These are phyloP conservation scores for Tanypteryx hageni DNA, from an alignment of 2,888 invertebrate genomes.

Conservation along the genomic window DNA sequence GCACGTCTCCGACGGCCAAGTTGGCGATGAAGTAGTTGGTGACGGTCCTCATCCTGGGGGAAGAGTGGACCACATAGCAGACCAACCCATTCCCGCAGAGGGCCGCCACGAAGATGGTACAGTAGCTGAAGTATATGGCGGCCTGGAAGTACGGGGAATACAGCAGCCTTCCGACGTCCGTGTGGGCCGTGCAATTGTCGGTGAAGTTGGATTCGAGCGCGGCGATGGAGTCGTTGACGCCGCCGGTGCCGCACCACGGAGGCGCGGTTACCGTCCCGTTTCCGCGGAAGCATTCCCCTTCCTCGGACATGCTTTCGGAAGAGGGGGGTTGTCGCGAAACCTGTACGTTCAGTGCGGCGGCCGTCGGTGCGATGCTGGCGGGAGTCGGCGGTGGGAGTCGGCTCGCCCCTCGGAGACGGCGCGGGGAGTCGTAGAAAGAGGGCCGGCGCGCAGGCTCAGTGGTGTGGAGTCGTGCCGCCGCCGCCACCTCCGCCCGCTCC, in stretches of 20 bases:
- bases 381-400: background rate
- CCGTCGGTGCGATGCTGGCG: background rate
- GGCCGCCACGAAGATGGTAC: slow-evolving; percentile 59
- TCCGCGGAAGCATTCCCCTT: background rate
- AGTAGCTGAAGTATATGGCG: slow-evolving; percentile 51
- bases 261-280: background rate
- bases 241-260: background rate
- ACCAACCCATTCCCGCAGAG: slow-evolving; percentile 78
- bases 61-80: slow-evolving; percentile 90
- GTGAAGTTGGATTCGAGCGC: background rate
- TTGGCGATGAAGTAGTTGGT: slow-evolving; percentile 95
- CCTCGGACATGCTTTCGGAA: background rate
- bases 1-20: slow-evolving; percentile 91
- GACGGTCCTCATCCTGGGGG: slow-evolving; percentile 92
- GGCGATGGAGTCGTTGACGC: background rate
- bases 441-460: background rate
- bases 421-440: background rate
- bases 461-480: background rate
- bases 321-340: background rate
- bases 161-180: background rate
- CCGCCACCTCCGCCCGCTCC: background rate
- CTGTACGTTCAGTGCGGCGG: background rate
- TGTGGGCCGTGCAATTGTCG: background rate
- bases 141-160: slow-evolving; percentile 59
- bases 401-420: background rate